Evolutionary conservation across 2,888 invertebrate genomes (phyloP).

Genomic region (Elegia similella): DNA sequence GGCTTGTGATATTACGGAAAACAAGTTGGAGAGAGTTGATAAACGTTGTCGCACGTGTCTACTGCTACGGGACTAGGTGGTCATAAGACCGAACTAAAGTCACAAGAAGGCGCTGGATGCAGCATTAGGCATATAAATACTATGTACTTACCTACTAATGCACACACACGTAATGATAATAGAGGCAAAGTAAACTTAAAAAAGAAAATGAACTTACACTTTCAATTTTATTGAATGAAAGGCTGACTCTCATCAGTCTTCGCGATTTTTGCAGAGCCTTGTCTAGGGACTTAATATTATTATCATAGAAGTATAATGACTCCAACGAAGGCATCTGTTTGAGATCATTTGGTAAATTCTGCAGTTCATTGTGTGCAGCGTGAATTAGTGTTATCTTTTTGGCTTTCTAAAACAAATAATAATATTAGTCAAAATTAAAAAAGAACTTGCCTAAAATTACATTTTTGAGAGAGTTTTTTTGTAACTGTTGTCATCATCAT

Average conservation of each 20-base stretch:
- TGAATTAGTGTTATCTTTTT: constrained; percentile 86
- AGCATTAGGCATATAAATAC: too few relatives aligned
- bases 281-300: constrained; percentile 86
- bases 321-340: constrained; percentile 86
- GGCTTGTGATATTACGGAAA: too few relatives aligned
- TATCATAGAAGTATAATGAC: constrained; percentile 87
- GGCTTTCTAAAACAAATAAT: constrained; percentile 64
- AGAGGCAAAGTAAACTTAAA: too few relatives aligned
- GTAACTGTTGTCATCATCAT: too few relatives aligned
- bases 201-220: constrained; percentile 75
- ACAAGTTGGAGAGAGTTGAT: too few relatives aligned
- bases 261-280: constrained; percentile 87
- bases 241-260: constrained; percentile 84
- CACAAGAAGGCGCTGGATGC: too few relatives aligned
- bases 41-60: too few relatives aligned
- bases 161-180: too few relatives aligned
- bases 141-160: too few relatives aligned
- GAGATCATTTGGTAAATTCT: constrained; percentile 86
- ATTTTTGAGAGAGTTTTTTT: too few relatives aligned
- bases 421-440: background rate
- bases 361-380: constrained; percentile 87
- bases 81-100: too few relatives aligned
- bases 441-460: background rate
- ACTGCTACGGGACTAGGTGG: too few relatives aligned
- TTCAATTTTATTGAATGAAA: constrained; percentile 88